Percentiles rank a stretch among this genome's conserved stretches.
Evolutionary conservation across 2,797 vertebrate genomes (phyloP).

Genomic region (Catostomus latipinnis): DNA sequence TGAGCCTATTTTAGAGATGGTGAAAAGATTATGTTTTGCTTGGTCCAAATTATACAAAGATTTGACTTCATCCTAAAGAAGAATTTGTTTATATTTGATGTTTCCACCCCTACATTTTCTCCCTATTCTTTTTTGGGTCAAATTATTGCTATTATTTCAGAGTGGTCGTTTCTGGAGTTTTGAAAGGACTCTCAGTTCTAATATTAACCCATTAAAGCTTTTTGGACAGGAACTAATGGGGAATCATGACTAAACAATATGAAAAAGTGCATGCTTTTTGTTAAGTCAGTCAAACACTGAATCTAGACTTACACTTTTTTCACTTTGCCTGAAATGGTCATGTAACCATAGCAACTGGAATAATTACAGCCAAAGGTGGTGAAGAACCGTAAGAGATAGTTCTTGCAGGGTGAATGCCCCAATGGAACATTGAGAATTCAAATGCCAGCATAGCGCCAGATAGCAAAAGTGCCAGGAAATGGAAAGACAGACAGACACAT

Average conservation of each 20-base stretch:
- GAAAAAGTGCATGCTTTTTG: neutral
- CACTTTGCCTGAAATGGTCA: neutral
- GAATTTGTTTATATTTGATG: neutral
- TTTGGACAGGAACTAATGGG: neutral
- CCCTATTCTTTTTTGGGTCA: neutral
- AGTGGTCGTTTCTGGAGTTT: neutral
- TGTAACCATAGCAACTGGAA: no score
- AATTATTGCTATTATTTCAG: neutral
- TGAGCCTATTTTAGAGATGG: no score
- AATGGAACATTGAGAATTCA: conserved; percentile 20
- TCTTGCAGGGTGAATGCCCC: conserved; percentile 22
- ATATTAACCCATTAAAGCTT: neutral
- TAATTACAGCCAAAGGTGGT: neutral
- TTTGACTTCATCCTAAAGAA: neutral
- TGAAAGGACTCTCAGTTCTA: neutral
- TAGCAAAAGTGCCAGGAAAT: neutral
- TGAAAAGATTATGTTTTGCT: neutral
- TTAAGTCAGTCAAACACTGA: neutral
- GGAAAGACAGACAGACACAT: neutral
- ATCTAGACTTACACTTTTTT: neutral
- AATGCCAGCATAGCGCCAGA: conserved; percentile 26
- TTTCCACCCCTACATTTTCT: conserved; percentile 2
- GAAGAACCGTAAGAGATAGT: conserved; percentile 11
- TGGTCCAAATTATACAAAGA: neutral
- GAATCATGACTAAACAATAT: neutral